Conservation (phyloP, 2,888 invertebrate genomes). For the Cosmia pyralina region DNA sequence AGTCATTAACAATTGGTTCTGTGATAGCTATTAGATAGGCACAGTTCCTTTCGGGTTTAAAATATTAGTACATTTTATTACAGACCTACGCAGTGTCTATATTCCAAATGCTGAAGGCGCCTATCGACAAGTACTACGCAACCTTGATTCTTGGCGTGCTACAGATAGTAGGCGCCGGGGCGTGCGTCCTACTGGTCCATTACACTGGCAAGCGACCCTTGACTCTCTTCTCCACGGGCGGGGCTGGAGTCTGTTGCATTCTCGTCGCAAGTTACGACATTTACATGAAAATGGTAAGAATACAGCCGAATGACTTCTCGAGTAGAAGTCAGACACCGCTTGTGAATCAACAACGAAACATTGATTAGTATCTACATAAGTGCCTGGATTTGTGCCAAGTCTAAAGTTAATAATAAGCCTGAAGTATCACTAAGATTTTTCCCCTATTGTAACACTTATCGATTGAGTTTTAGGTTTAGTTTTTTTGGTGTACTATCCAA, state of each 20-base stretch:
- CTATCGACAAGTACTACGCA: constrained; percentile 94
- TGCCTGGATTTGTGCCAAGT: neutral
- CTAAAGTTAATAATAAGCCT: too few relatives aligned
- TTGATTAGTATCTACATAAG: neutral
- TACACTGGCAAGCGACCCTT: constrained; percentile 93
- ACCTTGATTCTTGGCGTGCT: constrained; percentile 93
- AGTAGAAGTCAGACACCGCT: neutral
- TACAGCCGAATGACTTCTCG: too few relatives aligned
- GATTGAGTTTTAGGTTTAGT: neutral
- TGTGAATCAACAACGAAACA: neutral
- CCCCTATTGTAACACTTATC: too few relatives aligned
- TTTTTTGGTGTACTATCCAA: neutral
- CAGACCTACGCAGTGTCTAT: constrained; percentile 94
- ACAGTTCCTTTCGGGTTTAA: neutral
- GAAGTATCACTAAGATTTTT: neutral
- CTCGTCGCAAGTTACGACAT: constrained; percentile 90
- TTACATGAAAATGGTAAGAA: constrained; percentile 74
- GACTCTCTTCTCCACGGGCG: constrained; percentile 92
- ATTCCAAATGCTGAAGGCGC: constrained; percentile 92
- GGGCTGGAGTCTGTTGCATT: constrained; percentile 92
- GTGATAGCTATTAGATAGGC: neutral
- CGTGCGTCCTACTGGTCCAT: constrained; percentile 92
- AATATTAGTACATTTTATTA: neutral
- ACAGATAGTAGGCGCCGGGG: constrained; percentile 92
- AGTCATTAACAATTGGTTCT: neutral